Base-by-base conservation (phyloP, 2,888 invertebrate genomes). In the Cenopis cana region DNA sequence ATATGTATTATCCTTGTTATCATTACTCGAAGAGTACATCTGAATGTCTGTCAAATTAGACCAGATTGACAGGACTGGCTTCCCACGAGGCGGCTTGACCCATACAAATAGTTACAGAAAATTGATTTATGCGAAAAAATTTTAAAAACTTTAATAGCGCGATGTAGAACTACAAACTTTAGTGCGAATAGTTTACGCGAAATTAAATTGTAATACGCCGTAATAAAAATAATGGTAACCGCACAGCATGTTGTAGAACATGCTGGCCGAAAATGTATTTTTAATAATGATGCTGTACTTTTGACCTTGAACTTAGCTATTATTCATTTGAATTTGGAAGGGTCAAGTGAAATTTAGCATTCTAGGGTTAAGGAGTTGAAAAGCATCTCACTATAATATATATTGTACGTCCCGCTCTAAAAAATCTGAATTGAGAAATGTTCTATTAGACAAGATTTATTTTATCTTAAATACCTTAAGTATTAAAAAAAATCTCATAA, bases 21-120 rank as follows among this genome's bases (percentile, higher is more conserved):
- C n/a, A 12, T 62, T 49, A 62, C 65, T 36, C 62, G 17, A 6
- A 11, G 65, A 65, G 65, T 54, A 60, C 65, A 54, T 65, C 65
- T 54, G 65, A 65, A 12, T 12, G 65, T 41, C 38, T 41, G 66
- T 18, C 67, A 41, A 68, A 1, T 41, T 38, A 50, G 9, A 50
- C 50, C 67, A 68, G 67, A 17, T 59, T 52, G 67, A 59, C 59
- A 20, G 50, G 0, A 68, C 67, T 68, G 67, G 50, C 59, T 68
- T 50, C 14, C 67, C 67, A 8, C 24, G 55, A 29, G 33, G 38
- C 38, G 6, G 8, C 46, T 8, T 59, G 67, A 59, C 57, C 67
- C 67, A 8, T 5, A 2, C 0, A 0, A 2, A 24, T 6, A 0
- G 2, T 1, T 11, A 20, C 14, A 8, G 10, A 41, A 60, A 18